Conservation (phyloP, 2,797 vertebrate genomes). For the Pseudotriccus pelzelni region DNA sequence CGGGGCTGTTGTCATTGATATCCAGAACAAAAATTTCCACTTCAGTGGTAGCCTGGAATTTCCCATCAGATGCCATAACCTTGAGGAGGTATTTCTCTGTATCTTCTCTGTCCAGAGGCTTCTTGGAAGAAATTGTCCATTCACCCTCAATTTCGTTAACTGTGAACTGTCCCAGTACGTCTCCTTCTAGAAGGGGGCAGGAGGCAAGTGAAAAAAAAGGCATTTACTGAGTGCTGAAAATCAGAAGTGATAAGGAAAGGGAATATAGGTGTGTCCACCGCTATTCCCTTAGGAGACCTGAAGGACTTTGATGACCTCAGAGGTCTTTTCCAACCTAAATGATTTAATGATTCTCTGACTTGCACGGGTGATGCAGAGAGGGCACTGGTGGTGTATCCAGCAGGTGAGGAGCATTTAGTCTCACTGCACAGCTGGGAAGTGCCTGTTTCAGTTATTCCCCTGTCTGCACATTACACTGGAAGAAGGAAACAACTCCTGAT, state of each 20-base stretch:
- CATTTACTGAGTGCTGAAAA: not conserved
- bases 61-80: conserved; percentile 92
- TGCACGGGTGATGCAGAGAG: not conserved
- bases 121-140: conserved; percentile 89
- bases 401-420: not conserved
- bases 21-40: conserved; percentile 93
- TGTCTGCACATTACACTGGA: not conserved
- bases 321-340: not conserved
- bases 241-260: not conserved
- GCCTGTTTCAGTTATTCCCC: not conserved
- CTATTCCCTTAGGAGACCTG: not conserved
- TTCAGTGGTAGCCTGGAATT: conserved; percentile 84
- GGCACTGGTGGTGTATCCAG: not conserved
- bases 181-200: conserved; percentile 82
- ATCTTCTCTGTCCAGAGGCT: conserved; percentile 88
- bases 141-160: conserved; percentile 84
- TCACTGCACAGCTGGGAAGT: not conserved
- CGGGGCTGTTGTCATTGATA: conserved; percentile 94
- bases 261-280: not conserved
- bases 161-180: conserved; percentile 87
- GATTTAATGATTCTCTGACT: not conserved
- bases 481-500: not conserved
- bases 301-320: not conserved
- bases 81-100: conserved; percentile 85
- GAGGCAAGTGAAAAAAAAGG: not conserved